A percentile compares a stretch with the other conserved stretches of the same genome.
phyloP scores from a whole-genome alignment of 2,113 vertebrate species.

The Calyptommatus sinebrachiatus region DNA sequence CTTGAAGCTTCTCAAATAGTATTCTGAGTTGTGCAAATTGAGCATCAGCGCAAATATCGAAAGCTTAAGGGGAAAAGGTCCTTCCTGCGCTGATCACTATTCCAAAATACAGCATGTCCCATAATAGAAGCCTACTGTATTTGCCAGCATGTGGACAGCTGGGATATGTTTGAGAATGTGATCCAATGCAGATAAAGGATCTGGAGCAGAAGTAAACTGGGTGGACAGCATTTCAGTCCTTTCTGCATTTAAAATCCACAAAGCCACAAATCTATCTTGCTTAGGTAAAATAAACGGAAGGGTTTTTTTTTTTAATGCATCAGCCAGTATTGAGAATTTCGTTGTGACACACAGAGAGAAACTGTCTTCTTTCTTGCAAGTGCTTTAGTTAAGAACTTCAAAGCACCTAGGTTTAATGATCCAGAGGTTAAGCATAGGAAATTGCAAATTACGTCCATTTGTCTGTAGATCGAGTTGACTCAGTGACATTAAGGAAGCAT shows the following conservation, averaged over 20 bases:
- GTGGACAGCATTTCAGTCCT: not conserved
- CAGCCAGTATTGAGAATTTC: constrained; percentile 3
- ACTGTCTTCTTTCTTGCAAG: constrained; percentile 17
- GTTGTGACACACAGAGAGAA: constrained; percentile 22
- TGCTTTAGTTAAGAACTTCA: constrained; percentile 47
- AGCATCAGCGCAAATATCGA: no score
- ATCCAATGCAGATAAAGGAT: no score
- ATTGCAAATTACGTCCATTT: constrained; percentile 37
- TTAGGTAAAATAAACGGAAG: not conserved
- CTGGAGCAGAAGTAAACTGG: no score
- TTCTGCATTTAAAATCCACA: not conserved
- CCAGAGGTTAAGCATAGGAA: constrained; percentile 38
- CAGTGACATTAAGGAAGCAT: constrained; percentile 42
- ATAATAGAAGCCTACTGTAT: no score
- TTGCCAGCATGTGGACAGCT: no score
- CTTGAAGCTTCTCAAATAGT: no score
- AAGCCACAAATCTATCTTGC: not conserved
- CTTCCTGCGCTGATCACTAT: no score
- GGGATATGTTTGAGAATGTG: no score
- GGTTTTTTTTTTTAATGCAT: not conserved
- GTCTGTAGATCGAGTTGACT: constrained; percentile 45
- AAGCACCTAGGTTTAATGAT: constrained; percentile 27
- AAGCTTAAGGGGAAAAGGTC: no score
- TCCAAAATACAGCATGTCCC: no score
- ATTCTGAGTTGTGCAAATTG: no score